Percentiles rank a stretch among this genome's conserved stretches.
These are phyloP conservation scores for Ranitomeya imitator DNA, from an alignment of 2,113 vertebrate genomes.

Conservation along the genomic window DNA sequence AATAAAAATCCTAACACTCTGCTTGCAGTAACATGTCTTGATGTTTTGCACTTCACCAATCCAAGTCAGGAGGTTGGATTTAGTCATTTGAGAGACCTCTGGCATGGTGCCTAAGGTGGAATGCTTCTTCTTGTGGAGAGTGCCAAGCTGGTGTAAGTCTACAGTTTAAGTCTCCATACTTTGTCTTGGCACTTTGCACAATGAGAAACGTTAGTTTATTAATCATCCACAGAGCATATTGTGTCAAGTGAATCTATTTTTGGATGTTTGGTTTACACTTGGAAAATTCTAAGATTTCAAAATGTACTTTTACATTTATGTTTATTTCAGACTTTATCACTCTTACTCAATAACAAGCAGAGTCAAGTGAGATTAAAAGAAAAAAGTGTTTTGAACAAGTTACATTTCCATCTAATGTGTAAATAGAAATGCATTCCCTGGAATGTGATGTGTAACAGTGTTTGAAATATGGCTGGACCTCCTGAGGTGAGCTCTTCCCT, in stretches of 20 bases:
- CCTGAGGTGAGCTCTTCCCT: conserved; percentile 1
- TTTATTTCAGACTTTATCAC: background rate
- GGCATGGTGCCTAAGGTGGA: no score
- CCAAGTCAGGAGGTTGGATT: no score
- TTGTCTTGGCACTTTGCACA: no score
- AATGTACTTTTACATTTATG: conserved; percentile 3
- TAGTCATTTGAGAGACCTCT: no score
- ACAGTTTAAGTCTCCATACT: no score
- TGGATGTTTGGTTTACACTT: background rate
- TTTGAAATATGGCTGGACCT: conserved; percentile 16
- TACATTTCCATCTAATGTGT: background rate
- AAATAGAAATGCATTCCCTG: conserved; percentile 10
- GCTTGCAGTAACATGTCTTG: no score
- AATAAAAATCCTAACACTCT: no score
- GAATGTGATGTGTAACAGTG: background rate
- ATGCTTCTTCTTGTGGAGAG: no score
- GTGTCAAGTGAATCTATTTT: background rate
- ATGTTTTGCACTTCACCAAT: no score
- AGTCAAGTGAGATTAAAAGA: conserved; percentile 1
- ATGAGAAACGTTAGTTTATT: background rate
- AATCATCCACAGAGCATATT: background rate
- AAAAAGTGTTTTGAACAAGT: background rate
- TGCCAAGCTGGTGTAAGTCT: background rate
- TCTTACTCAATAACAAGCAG: background rate
- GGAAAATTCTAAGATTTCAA: background rate